Evolutionary conservation across 2,888 invertebrate genomes (phyloP), one percentile per base, ranked within the genome.

Genomic region (Ectemnius continuus): DNA sequence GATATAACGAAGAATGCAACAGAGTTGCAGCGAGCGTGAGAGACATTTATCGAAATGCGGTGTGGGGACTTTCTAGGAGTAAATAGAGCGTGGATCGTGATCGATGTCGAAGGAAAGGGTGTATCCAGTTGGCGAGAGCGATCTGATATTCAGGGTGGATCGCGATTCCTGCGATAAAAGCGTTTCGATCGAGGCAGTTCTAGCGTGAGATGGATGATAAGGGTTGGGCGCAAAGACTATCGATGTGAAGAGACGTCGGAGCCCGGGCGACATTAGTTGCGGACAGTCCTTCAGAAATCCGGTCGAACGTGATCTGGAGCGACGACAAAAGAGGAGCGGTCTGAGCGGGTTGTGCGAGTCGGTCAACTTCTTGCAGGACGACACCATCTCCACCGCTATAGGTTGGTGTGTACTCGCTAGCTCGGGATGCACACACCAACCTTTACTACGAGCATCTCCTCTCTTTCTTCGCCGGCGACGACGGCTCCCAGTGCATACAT

Each of bases 251-350:
- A 59, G 36, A 36, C 36, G 68, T 56, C 60, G 70, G 47, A 67
- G 61, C 69, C 74, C 70, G 66, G n/a, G 16, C 64, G 76, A 75
- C 81, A 78, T 84, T 79, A 79, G 72, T 78, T 36, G 36, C 36
- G 74, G 62, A 36, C 70, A 81, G 82, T 84, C 81, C 80, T 82
- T 85, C 85, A 80, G 84, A 87, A 88, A 88, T 87, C 87, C 88
- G 88, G 87, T 88, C 84, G 82, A 84, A 87, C 86, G 84, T 86
- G 87, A 85, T 87, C 85, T 66, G 79, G 79, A 78, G 76, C 78
- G 83, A 82, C 79, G 77, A 76, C 74, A 82, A 84, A 84, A 85
- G 77, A 72, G 84, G 70, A 85, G 78, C 75, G 81, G 78, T 74
- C 79, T 78, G 36, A 36, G 36, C 36, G 36, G 36, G 36, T 36